Conservation (phyloP, 1,140 invertebrate genomes). For the Centruroides vittatus region DNA sequence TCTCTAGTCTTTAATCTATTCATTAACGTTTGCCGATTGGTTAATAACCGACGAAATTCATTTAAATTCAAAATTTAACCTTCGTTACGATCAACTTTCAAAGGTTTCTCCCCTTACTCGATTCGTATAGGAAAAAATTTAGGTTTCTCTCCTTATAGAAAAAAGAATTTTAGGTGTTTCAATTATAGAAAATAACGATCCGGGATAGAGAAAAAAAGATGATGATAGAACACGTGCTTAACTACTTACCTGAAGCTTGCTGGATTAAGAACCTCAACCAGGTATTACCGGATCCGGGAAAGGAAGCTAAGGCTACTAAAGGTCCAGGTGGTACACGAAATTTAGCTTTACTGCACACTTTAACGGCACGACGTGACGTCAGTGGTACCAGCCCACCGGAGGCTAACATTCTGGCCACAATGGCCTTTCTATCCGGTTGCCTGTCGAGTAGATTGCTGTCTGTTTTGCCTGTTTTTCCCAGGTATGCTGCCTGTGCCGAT, state of each 20-base stretch:
- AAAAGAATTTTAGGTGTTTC: too few species aligned
- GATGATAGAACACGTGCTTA: not conserved
- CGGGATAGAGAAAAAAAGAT: too few species aligned
- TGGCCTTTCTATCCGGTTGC: slow-evolving; percentile 4
- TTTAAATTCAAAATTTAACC: too few species aligned
- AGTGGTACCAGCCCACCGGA: not conserved
- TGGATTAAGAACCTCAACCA: slow-evolving; percentile 62
- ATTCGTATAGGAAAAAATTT: too few species aligned
- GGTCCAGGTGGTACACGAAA: slow-evolving; percentile 29
- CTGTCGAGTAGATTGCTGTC: slow-evolving; percentile 2
- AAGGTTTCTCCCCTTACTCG: too few species aligned
- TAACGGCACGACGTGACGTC: not conserved
- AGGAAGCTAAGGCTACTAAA: slow-evolving; percentile 48
- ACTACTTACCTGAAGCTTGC: slow-evolving; percentile 47
- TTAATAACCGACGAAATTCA: too few species aligned
- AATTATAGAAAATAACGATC: too few species aligned
- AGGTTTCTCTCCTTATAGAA: too few species aligned
- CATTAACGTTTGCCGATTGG: too few species aligned
- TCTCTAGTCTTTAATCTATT: too few species aligned
- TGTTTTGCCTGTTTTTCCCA: not conserved
- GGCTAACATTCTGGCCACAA: slow-evolving; percentile 4
- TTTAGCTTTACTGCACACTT: slow-evolving; percentile 13
- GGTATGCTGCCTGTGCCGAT: not conserved
- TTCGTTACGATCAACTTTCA: too few species aligned
- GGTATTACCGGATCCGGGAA: slow-evolving; percentile 64